Evolutionary conservation across 2,113 vertebrate species (phyloP), one percentile per base, ranked within the genome.

Genomic region (Scophthalmus maximus): DNA sequence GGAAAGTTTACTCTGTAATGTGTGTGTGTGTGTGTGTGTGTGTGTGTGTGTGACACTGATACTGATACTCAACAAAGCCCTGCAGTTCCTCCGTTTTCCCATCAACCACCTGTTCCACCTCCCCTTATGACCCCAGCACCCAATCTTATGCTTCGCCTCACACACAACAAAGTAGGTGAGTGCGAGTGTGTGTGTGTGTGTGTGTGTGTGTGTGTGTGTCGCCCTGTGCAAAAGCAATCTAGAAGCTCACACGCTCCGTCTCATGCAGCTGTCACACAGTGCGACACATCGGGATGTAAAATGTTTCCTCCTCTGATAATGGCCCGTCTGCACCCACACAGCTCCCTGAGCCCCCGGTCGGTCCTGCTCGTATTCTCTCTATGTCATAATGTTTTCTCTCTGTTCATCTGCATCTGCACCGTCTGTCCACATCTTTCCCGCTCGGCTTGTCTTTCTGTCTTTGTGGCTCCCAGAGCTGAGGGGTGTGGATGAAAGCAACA

Each of bases 71-170:
- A 36, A 47, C 30, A n/a, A 8, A 38, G 38, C 23, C 22, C 44
- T 65, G 76, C 62, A 47, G 47, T 47, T 79, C 29, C 26, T 66
- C 55, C 52, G 49, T 47, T 64, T 88, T 78, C 73, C 71, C 78
- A 86, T 88, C 65, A 88, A 46, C 71, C 84, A 88, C 79, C 88
- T 88, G 86, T 79, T 84, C 72, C 73, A 47, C 62, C 29, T 58
- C 68, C 38, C 44, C 23, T n/a, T 22, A 60, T 42, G 62, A 78
- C 67, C 32, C n/a, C 51, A 36, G 52, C 50, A 78, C 62, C 67
- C 73, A 85, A 87, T 89, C 70, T 72, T 46, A 80, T 60, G 85
- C 81, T 72, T 73, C n/a, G 29, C 73, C 86, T 68, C 78, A 42
- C 58, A 36, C 51, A 34, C n/a, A 17, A 14, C 5, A 12, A 50